phyloP scores from a whole-genome alignment of 2,113 vertebrate genomes.

The Dromas ardeola region DNA sequence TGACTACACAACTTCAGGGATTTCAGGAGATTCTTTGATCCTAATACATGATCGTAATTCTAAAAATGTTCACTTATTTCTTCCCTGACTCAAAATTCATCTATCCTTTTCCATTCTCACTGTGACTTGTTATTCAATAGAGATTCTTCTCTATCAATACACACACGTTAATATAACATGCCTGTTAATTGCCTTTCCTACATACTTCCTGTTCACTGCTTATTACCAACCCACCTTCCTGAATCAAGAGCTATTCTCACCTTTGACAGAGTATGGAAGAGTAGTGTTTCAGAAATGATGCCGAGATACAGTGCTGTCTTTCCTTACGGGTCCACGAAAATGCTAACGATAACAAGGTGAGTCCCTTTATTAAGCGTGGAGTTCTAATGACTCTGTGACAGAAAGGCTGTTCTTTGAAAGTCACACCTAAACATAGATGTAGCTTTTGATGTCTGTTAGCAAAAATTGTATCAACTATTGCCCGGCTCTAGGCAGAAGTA shows the following conservation, averaged over 20 bases:
- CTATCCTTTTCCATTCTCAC: neutral
- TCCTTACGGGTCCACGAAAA: neutral
- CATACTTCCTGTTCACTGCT: neutral
- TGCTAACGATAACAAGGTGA: fast-evolving
- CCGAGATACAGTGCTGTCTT: neutral
- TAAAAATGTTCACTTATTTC: neutral
- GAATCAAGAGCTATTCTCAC: neutral
- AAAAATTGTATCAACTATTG: neutral
- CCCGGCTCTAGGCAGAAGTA: neutral
- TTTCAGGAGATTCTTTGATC: neutral
- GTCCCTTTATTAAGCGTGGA: neutral
- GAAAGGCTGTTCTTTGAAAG: neutral
- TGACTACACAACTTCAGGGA: neutral
- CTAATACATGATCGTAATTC: neutral
- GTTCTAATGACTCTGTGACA: neutral
- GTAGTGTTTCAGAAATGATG: neutral
- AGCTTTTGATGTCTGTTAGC: neutral
- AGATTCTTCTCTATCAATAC: neutral
- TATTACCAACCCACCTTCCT: neutral
- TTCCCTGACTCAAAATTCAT: neutral
- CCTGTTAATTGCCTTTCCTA: neutral
- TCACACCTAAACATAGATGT: neutral
- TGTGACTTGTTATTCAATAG: neutral
- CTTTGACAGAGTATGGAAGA: neutral
- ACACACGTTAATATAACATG: neutral